Evolutionary conservation across 2,888 invertebrate genomes (phyloP).

Genomic region (Eupithecia centaureata): DNA sequence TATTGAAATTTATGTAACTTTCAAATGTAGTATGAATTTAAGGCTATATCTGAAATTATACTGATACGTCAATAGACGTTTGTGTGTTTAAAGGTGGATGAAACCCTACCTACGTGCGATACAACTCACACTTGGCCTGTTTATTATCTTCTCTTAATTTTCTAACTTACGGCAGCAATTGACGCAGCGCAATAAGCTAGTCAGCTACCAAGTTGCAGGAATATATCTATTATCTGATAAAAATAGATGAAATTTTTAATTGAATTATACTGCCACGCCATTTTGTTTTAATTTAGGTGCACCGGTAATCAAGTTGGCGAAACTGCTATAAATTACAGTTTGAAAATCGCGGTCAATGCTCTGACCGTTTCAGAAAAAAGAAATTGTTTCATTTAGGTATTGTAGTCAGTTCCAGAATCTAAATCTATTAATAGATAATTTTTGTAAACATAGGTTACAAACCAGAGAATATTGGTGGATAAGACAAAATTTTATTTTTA

Average conservation of each 20-base stretch:
- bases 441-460: neutral
- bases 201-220: neutral
- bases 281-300: constrained; percentile 20
- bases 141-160: neutral
- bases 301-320: constrained; percentile 24
- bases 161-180: neutral
- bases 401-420: neutral
- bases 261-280: constrained; percentile 19
- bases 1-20: too few species aligned
- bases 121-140: neutral
- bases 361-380: constrained; percentile 28
- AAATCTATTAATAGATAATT: neutral
- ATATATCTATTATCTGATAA: constrained; percentile 10
- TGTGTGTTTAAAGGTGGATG: too few species aligned
- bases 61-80: too few species aligned
- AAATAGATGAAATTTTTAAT: neutral
- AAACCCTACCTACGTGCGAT: neutral
- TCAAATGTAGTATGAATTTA: too few species aligned
- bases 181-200: neutral
- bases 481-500: neutral
- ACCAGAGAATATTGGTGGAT: too few species aligned
- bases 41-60: too few species aligned
- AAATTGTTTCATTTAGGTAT: constrained; percentile 2
- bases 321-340: constrained; percentile 26
- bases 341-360: constrained; percentile 25